Evolutionary conservation across 2,113 vertebrate genomes (phyloP).

Genomic region (Saccopteryx leptura): DNA sequence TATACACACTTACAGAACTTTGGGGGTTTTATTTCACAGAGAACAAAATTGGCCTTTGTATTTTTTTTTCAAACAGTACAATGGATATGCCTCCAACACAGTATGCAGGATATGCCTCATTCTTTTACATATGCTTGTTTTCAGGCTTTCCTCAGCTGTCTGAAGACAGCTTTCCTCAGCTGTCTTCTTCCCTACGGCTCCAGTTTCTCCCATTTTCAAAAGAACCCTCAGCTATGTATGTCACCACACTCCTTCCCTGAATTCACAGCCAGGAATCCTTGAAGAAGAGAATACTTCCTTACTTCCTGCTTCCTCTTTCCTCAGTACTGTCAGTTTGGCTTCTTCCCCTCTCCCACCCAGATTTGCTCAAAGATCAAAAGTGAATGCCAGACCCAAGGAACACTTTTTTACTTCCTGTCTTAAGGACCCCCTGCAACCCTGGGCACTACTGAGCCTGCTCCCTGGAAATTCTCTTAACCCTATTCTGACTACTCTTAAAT

Average conservation of each 20-base stretch:
- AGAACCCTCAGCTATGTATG: neutral
- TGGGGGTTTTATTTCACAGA: neutral
- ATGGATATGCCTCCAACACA: neutral
- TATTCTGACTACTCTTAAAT: neutral
- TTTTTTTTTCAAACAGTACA: neutral
- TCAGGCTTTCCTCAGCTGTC: neutral
- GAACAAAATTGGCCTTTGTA: neutral
- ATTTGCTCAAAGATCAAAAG: neutral
- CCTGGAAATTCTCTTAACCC: neutral
- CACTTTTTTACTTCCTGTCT: neutral
- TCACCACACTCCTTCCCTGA: neutral
- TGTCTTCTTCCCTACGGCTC: neutral
- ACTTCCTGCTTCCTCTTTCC: neutral
- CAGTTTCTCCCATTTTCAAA: neutral
- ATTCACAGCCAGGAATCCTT: neutral
- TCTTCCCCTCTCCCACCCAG: neutral
- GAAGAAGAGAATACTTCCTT: neutral
- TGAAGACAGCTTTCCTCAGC: neutral
- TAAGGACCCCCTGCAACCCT: neutral
- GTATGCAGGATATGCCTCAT: neutral
- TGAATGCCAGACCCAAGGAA: neutral
- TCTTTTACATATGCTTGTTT: neutral
- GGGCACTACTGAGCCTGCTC: neutral
- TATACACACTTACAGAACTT: neutral
- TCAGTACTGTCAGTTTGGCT: neutral